Evolutionary conservation across 2,888 invertebrate genomes (phyloP).

Genomic region (Syritta pipiens): DNA sequence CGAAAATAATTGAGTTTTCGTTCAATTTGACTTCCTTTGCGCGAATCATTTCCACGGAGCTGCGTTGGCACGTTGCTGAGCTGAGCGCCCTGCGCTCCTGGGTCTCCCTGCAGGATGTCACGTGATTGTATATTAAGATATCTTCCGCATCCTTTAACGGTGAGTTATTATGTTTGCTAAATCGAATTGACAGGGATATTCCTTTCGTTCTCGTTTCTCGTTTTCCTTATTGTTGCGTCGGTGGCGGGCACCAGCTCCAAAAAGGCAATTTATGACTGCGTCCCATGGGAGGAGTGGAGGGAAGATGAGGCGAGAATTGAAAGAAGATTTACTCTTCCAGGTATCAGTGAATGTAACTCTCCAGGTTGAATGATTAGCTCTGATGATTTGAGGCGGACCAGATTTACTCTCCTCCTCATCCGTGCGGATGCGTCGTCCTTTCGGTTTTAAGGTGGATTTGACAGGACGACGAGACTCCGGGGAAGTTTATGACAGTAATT

Average conservation of each 20-base stretch:
- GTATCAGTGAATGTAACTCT: conserved; percentile 34
- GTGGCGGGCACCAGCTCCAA: too few species aligned
- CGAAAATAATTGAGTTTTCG: conserved; percentile 63
- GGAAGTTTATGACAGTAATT: conserved; percentile 39
- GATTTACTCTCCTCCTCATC: not conserved
- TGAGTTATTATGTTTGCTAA: conserved; percentile 63
- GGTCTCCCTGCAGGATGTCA: not conserved
- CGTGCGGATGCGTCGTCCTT: too few species aligned
- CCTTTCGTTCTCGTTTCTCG: conserved; percentile 9
- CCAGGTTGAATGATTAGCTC: conserved; percentile 47
- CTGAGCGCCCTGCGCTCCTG: not conserved
- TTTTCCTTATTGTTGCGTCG: too few species aligned
- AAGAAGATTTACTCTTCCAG: conserved; percentile 32
- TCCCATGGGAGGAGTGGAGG: conserved; percentile 45
- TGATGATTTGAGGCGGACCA: not conserved
- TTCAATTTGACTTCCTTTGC: conserved; percentile 61
- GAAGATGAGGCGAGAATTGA: too few species aligned
- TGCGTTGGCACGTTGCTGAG: conserved; percentile 10
- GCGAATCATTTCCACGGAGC: conserved; percentile 25
- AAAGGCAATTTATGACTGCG: conserved; percentile 54
- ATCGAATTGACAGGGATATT: conserved; percentile 55
- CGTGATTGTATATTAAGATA: conserved; percentile 46
- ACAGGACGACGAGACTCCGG: too few species aligned
- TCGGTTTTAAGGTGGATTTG: too few species aligned
- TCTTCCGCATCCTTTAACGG: conserved; percentile 55